Evolutionary conservation across 2,888 invertebrate genomes (phyloP).

Genomic region (Sphaerophoria rueppellii): DNA sequence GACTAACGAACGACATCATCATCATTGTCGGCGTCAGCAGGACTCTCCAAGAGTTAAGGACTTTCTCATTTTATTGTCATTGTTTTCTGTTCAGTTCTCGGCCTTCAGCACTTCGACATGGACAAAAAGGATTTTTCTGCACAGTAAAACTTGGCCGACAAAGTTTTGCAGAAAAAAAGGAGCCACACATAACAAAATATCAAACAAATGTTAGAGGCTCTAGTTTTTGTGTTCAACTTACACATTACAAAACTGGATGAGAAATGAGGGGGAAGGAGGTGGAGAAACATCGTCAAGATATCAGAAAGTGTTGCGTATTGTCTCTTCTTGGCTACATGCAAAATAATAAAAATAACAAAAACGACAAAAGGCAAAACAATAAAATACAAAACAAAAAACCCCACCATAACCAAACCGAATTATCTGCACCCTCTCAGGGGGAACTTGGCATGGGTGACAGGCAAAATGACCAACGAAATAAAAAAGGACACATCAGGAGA

Average conservation of each 20-base stretch:
- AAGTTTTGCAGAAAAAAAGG: conserved; percentile 30
- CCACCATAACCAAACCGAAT: neutral
- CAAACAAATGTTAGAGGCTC: conserved; percentile 63
- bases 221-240: conserved; percentile 34
- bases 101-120: conserved; percentile 19
- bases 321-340: conserved; percentile 50
- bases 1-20: conserved; percentile 8
- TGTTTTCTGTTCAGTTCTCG: conserved; percentile 43
- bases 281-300: neutral
- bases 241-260: conserved; percentile 22
- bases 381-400: conserved; percentile 55
- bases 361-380: conserved; percentile 67
- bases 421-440: neutral
- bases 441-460: neutral
- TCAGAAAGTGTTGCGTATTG: conserved; percentile 68
- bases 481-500: conserved; percentile 47
- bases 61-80: conserved; percentile 67
- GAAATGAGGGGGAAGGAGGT: conserved; percentile 32
- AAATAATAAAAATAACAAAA: conserved; percentile 62
- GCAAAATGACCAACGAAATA: conserved; percentile 48
- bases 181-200: conserved; percentile 40
- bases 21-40: conserved; percentile 56
- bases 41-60: conserved; percentile 45
- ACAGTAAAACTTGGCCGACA: conserved; percentile 50
- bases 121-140: conserved; percentile 62